Percentiles rank a stretch among this genome's conserved stretches.
Evolutionary conservation across 2,113 vertebrate species (phyloP).

Genomic region (Callipepla californica): DNA sequence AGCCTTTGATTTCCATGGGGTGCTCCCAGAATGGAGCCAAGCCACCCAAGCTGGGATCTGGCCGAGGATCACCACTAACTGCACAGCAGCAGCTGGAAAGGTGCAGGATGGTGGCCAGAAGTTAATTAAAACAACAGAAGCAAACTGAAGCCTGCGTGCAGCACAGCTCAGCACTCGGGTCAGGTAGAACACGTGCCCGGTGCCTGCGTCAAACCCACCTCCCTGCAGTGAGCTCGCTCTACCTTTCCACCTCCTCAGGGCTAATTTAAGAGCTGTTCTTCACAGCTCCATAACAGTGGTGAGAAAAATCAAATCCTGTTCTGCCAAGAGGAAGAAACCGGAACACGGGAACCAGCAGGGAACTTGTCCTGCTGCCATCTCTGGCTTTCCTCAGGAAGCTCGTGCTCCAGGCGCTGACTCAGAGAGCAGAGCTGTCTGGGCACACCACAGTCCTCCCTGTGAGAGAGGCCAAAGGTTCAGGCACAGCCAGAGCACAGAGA

Average conservation of each 20-base stretch:
- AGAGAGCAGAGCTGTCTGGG: background rate
- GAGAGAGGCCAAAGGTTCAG: too few species aligned
- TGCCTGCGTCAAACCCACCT: background rate
- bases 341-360: background rate
- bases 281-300: background rate
- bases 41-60: background rate
- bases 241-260: constrained; percentile 26
- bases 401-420: background rate
- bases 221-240: background rate
- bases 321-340: constrained; percentile 24
- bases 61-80: background rate
- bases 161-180: background rate
- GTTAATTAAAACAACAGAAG: constrained; percentile 42
- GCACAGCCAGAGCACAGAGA: too few species aligned
- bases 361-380: constrained; percentile 19
- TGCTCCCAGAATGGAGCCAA: rapidly evolving
- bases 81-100: background rate
- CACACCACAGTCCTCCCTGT: rapidly evolving
- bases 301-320: background rate
- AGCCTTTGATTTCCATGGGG: background rate
- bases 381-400: background rate
- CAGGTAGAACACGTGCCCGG: background rate
- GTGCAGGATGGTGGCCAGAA: background rate
- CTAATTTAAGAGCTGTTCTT: constrained; percentile 60
- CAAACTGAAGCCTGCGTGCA: background rate